Base-by-base conservation (phyloP, 1,140 invertebrate species). In the Capitella teleta region DNA sequence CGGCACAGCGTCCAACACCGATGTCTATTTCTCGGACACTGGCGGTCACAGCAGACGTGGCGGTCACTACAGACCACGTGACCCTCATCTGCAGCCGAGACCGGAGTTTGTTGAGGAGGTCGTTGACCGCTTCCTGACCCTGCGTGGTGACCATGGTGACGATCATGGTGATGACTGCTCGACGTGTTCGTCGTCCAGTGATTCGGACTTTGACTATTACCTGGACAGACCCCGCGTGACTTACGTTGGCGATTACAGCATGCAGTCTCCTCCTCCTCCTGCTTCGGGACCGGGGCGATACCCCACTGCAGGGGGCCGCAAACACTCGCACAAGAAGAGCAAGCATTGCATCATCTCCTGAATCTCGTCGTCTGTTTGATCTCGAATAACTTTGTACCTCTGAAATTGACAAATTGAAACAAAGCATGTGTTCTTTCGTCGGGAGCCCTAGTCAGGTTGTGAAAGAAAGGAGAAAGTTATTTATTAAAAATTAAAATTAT, bases 121-220 rank as follows among this genome's bases (percentile, higher is more conserved):
- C 14, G 37, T 16, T 28, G 28, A 30, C 40, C 28, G 32, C n/a
- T 30, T 28, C 40, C 14, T 32, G 23, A 24, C 24, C 14, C 23
- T 41, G 18, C 47, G n/a, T n/a, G 16, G n/a, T 5, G 46, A 53
- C 40, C 24, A n/a, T 32, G n/a, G n/a, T n/a, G n/a, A n/a, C n/a
- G n/a, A n/a, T n/a, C n/a, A n/a, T n/a, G 55, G 53, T 52, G 58
- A 57, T 30, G 45, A 83, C 53, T 91, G 87, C 68, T 88, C 86
- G 42, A 89, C 87, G 0, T 90, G 87, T 61, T 88, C 85, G 1
- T 83, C 81, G 1, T 86, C 84, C 16, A 72, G 69, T 37, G 83
- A 80, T 49, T 86, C 85, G 12, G 60, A 62, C 18, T 80, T 85
- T 36, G 81, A 84, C 56, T 84, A 84, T 47, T 62, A 63, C 40